Evolutionary conservation across 2,888 invertebrate species (phyloP), one percentile per base, ranked within the genome.

Genomic region (Melanargia galathea): DNA sequence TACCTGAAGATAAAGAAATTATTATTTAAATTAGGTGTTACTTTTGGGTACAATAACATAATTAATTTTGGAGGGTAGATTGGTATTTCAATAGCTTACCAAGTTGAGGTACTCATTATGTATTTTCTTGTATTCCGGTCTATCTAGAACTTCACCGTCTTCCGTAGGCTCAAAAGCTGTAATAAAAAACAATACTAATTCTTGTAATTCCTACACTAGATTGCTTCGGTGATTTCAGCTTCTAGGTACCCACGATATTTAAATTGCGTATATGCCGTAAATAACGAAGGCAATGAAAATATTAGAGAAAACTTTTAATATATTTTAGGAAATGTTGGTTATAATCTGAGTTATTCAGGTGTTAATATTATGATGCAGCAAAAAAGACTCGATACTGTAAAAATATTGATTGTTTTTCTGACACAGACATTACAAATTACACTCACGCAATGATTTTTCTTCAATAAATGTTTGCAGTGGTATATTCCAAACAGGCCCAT

Each of bases 401-500:
- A n/a, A n/a, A n/a, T n/a, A n/a, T n/a, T n/a, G n/a, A n/a, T n/a
- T 10, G 24, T 24, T 11, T 30, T 48, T 20, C 5, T n/a, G 1
- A 0, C 6, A 18, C 18, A 43, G 10, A 48, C 22, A 16, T 11
- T 24, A 6, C 6, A 26, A 2, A 35, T 13, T 33, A 51, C 3
- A 84, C 94, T 92, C 93, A 98, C 98, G 96, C 71, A 97, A 87
- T 61, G 97, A 98, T 84, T 97, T 97, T 78, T 97, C 97, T 86
- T 98, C 98, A 70, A 98, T 96, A 79, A 98, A 98, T 33, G 96
- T 97, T 77, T 97, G 93, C 59, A 98, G 89, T 0, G 98, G 98
- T 13, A 97, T 95, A 79, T 97, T 97, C 97, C 98, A 98, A 52
- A 98, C 93, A 0, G 98, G 97, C 2, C 98, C 97, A 82, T 97